These are phyloP conservation scores for Rhingia campestris DNA, from an alignment of 2,888 invertebrate genomes.

Conservation along the genomic window DNA sequence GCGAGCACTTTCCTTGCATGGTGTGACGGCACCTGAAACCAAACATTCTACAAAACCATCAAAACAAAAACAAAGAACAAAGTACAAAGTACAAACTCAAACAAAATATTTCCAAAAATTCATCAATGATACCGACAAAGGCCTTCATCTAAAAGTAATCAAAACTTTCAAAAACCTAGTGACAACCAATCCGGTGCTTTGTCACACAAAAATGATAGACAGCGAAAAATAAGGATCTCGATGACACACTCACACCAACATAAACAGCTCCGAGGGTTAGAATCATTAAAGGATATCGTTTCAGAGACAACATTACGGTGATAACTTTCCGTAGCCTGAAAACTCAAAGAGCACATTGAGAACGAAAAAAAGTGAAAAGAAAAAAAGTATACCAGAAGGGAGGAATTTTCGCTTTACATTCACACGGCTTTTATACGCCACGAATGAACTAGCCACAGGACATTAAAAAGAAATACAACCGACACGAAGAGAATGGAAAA, in stretches of 20 bases:
- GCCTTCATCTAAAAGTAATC: constrained; percentile 26
- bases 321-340: constrained; percentile 58
- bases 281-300: constrained; percentile 64
- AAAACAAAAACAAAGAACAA: neutral
- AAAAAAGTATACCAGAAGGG: constrained; percentile 28
- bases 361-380: neutral
- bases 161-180: constrained; percentile 24
- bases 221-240: constrained; percentile 26
- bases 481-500: neutral
- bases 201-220: neutral
- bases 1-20: too few relatives aligned
- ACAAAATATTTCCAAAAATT: constrained; percentile 12
- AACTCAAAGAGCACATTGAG: constrained; percentile 26
- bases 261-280: constrained; percentile 59
- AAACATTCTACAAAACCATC: neutral
- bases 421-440: constrained; percentile 12
- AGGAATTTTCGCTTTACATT: constrained; percentile 19
- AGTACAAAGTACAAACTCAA: neutral
- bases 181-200: constrained; percentile 3
- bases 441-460: constrained; percentile 42
- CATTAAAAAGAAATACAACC: constrained; percentile 36
- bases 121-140: constrained; percentile 34
- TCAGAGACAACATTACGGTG: constrained; percentile 60
- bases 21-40: too few relatives aligned
- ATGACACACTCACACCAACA: constrained; percentile 51